Base-by-base conservation (phyloP, 2,888 invertebrate species). In the Macropis europaea region DNA sequence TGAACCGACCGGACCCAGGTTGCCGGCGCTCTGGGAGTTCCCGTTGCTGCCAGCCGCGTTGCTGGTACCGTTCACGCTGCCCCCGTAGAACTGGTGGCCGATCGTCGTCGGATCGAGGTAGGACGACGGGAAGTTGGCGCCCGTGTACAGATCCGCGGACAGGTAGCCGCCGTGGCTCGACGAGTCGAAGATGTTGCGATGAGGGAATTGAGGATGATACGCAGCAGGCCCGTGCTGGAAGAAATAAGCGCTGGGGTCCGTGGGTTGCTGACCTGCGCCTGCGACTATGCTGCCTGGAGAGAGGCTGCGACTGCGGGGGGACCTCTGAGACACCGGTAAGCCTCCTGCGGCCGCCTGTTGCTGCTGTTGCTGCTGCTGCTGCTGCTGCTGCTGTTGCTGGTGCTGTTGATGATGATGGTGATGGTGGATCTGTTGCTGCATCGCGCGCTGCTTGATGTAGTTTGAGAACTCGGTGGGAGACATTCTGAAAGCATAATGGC, bases 401-500 rank as follows among this genome's bases (percentile, higher is more conserved):
- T 87, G 89, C 45, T 86, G 92, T 85, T 83, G 92, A 88, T 85
- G 92, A 90, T 88, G 92, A 86, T 91, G 92, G 60, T 90, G 90
- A 64, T 90, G 90, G 66, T 90, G 92, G 74, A 93, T 92, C 90
- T 96, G 96, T 90, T 97, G 97, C 91, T 96, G 96, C 92, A 97
- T 94, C 79, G 97, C 97, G 81, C 97, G 94, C 91, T 97, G 97
- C 91, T 97, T 97, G 90, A 97, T 97, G 93, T 97, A 97, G 92
- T 97, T 97, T 91, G 97, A 97, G 93, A 97, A 97, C 92, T 98
- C 98, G 83, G 98, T 98, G 75, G 98, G 98, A 61, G 98, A 98
- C 96, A 98, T 97, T 91, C 98, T 94, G 91, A 53, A 77, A 77
- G 47, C 40, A 54, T 52, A 43, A 48, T 17, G 52, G 19, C 43